phyloP scores from a whole-genome alignment of 2,113 vertebrate species.

The Thymallus thymallus region DNA sequence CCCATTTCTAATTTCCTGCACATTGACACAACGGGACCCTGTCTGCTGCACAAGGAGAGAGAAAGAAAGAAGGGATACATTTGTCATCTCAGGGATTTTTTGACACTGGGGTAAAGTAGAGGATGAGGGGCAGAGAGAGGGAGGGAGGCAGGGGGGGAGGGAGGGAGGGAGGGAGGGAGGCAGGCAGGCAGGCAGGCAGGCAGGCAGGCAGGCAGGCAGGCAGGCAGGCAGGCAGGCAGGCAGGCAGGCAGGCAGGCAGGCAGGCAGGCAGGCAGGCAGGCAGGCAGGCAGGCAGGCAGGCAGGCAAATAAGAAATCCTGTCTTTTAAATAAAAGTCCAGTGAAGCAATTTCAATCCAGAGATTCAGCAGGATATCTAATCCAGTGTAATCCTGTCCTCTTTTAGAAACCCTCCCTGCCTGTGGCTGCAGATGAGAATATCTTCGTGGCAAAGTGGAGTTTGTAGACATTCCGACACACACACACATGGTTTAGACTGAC shows the following conservation, averaged over 20 bases:
- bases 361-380: constrained; percentile 74
- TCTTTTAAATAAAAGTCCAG: constrained; percentile 54
- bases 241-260: no score
- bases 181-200: no score
- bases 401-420: neutral
- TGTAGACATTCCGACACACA: constrained; percentile 49
- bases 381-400: constrained; percentile 80
- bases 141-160: constrained; percentile 29
- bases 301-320: constrained; percentile 54
- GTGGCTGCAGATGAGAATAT: constrained; percentile 21
- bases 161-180: no score
- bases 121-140: no score
- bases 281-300: no score
- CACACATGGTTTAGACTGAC: constrained; percentile 65
- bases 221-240: no score
- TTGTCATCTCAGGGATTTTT: constrained; percentile 60
- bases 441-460: constrained; percentile 44
- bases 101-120: no score
- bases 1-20: constrained; percentile 64
- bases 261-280: no score
- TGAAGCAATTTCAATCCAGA: constrained; percentile 74
- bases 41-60: constrained; percentile 26
- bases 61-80: constrained; percentile 43
- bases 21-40: no score
- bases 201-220: no score